Percentiles rank a stretch among this genome's conserved stretches.
Conservation (phyloP, 2,888 invertebrate species). For the Megamerina dolium region DNA sequence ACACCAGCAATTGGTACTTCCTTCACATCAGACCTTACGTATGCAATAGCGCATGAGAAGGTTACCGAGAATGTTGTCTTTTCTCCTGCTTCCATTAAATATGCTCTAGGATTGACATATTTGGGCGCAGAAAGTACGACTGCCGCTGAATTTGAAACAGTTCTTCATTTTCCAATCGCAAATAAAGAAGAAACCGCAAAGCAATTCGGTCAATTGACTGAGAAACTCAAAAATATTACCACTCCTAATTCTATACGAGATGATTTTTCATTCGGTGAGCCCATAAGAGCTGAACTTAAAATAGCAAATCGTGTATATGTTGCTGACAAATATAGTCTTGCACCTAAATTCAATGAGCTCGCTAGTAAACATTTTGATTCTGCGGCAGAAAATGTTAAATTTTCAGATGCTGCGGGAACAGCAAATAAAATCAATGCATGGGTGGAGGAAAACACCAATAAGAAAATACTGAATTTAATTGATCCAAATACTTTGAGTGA, state of each 20-base stretch:
- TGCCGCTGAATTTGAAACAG: constrained; percentile 30
- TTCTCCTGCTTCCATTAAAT: constrained; percentile 57
- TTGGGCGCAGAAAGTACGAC: constrained; percentile 60
- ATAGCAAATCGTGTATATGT: constrained; percentile 71
- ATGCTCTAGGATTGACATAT: constrained; percentile 63
- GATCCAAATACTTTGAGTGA: constrained; percentile 52
- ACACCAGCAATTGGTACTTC: too few relatives aligned
- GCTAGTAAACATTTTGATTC: too few relatives aligned
- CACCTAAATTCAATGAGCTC: too few relatives aligned
- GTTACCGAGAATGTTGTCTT: constrained; percentile 28
- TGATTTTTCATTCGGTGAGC: too few relatives aligned
- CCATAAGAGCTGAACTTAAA: constrained; percentile 37
- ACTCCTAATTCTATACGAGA: too few relatives aligned
- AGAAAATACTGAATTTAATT: constrained; percentile 70
- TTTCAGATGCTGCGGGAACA: constrained; percentile 51
- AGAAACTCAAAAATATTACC: constrained; percentile 16
- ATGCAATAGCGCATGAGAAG: constrained; percentile 19
- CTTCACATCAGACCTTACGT: constrained; percentile 25
- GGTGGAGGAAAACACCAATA: too few relatives aligned
- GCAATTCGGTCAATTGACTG: constrained; percentile 29
- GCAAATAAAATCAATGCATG: constrained; percentile 58
- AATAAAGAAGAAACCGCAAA: constrained; percentile 26
- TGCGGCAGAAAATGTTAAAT: too few relatives aligned
- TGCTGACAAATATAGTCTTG: constrained; percentile 58
- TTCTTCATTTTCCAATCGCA: constrained; percentile 27